phyloP scores from a whole-genome alignment of 2,113 vertebrate species.

The Grallaria varia region DNA sequence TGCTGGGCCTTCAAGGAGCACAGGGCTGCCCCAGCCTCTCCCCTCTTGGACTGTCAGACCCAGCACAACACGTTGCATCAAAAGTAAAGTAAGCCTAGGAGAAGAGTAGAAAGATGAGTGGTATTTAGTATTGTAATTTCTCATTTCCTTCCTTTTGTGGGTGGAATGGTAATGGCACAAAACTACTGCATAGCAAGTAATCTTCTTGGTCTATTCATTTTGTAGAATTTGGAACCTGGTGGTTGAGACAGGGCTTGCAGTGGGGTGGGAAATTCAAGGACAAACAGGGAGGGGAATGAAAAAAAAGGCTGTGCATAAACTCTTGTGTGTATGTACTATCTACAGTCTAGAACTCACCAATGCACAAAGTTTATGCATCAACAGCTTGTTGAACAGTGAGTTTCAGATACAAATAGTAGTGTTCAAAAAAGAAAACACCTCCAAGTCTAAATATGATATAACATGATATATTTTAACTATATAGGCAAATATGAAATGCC shows the following conservation, averaged over 20 bases:
- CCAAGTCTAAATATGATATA: not conserved
- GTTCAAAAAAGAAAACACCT: not conserved
- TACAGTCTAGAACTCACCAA: not conserved
- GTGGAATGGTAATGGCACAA: not conserved
- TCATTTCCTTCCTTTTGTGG: constrained; percentile 41
- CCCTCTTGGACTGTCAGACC: not conserved
- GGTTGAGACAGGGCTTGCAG: not conserved
- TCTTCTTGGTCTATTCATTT: not conserved
- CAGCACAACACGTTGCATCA: not conserved
- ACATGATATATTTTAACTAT: not conserved
- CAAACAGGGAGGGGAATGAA: not conserved
- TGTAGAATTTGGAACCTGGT: not conserved
- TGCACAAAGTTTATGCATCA: not conserved
- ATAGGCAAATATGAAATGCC: not conserved
- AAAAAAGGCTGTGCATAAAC: not conserved
- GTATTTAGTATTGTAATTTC: not conserved
- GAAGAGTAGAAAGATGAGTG: not conserved
- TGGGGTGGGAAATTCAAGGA: not conserved
- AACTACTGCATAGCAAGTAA: not conserved
- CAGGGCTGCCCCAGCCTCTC: not conserved
- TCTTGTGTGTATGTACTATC: not conserved
- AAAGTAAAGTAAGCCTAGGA: not conserved
- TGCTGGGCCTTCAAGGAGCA: not conserved
- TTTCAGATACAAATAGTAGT: not conserved
- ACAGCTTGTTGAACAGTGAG: not conserved